Evolutionary conservation across 1,140 invertebrate species (phyloP), one percentile per base, ranked within the genome.

Genomic region (Oscheius sp.): DNA sequence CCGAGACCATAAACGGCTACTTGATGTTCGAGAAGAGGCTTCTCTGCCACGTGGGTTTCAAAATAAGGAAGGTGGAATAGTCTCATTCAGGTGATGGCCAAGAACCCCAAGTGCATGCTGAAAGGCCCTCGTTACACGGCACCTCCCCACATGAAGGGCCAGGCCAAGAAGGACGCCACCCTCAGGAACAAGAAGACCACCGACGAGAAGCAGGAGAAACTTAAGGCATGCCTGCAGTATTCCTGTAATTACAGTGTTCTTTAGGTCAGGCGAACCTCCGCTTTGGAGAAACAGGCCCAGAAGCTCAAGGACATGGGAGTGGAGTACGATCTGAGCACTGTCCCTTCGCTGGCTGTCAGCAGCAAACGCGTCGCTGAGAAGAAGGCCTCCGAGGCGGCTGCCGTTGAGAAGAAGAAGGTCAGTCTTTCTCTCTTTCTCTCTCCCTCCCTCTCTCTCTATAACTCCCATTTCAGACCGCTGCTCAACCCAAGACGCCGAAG

Each of bases 1-100:
- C 63, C 31, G 76, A 77, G 62, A 63, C 67, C 3, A 77, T 77
- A 70, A 66, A 77, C 45, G 74, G 72, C 23, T 76, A 76, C 34
- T 46, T 76, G 34, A 76, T 76, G 75, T 76, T 76, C 42, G 71
- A 76, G 31, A 78, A 76, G 74, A 26, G 72, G 2, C 72, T 74
- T 15, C 20, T 49, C 1, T 67, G 64, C 35, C 62, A 29, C 20
- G 70, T 73, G 36, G 26, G 45, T 32, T 13, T 13, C 2, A n/a
- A n/a, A 28, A 20, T 55, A 20, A 20, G 7, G 4, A 45, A 23
- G 10, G 7, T 63, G 31, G 31, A 26, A 63, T n/a, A 63, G 35
- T n/a, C 35, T 36, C 28, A 32, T 71, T 34, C 29, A 73, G 71
- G 62, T 73, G 3, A 62, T 74, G 72, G 65, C 67, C 18, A 45